These are phyloP conservation scores for Myiozetetes cayanensis DNA, from an alignment of 2,113 vertebrate species.

Conservation along the genomic window DNA sequence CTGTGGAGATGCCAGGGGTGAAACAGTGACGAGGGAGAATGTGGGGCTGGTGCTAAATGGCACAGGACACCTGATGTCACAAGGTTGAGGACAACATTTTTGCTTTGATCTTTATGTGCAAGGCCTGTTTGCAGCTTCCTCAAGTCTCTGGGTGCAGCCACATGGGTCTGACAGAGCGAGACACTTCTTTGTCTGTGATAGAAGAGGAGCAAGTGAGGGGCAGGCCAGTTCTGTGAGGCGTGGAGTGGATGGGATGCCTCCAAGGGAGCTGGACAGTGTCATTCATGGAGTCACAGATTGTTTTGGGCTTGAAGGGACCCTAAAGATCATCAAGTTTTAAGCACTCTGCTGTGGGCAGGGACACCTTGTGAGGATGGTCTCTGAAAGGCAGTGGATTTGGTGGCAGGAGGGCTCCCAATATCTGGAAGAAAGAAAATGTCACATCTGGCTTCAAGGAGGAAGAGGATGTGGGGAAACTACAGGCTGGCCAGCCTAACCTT, in stretches of 20 bases:
- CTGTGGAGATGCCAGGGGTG: neutral
- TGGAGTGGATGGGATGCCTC: neutral
- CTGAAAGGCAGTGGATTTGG: neutral
- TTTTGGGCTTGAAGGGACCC: neutral
- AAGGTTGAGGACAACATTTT: neutral
- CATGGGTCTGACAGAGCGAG: fast-evolving
- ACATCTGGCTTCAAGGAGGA: neutral
- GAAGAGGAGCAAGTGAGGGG: neutral
- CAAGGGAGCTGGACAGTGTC: neutral
- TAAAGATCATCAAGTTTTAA: neutral
- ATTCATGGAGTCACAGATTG: neutral
- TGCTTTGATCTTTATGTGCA: neutral
- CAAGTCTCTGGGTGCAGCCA: neutral
- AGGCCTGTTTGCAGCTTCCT: neutral
- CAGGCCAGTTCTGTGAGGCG: neutral
- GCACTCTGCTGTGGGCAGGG: neutral
- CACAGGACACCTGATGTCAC: neutral
- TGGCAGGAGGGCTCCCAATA: neutral
- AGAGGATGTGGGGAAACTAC: neutral
- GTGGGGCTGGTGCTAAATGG: neutral
- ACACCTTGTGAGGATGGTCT: neutral
- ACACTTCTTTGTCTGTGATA: fast-evolving
- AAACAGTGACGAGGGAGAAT: neutral
- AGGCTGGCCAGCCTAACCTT: neutral
- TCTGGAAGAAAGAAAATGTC: neutral